Base-by-base conservation (phyloP, 1,140 invertebrate species). In the Aphelinus certus region DNA sequence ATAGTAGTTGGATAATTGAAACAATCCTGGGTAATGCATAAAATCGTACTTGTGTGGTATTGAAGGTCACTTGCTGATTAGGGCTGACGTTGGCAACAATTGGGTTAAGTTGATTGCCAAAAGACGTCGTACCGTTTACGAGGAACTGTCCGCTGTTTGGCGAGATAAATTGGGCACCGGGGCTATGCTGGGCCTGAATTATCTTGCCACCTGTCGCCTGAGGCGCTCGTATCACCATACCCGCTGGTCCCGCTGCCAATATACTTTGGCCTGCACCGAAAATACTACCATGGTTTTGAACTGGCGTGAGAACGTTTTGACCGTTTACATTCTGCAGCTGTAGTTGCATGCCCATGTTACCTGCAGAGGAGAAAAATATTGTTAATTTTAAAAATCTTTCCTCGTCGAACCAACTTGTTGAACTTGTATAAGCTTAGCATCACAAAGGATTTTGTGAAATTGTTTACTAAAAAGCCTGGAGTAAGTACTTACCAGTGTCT, bases 251-350 rank as follows among this genome's bases (percentile, higher is more conserved):
- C 1, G 92, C 89, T n/a, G 93, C 88, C 26, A 94, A 86, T 63
- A 94, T 91, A 74, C 91, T 91, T 70, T 93, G 90, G 55, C 89
- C 88, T 26, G 88, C 84, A 79, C 88, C 88, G 66, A 90, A 90
- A 55, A 90, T 88, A 26, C 86, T 80, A 10, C 85, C 79, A 73
- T 88, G 88, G 79, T 91, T 93, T 79, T 94, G 93, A 5, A 94
- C 90, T 0, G 92, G 93, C 1, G 93, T 93, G 51, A 94, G 83
- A 53, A 94, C 92, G 78, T 94, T 94, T 75, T 94, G 93, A 0
- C 92, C 93, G 76, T 94, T 93, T 4, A 95, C 93, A 73, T 94
- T 94, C 80, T 95, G 94, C 76, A 95, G 89, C 79, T 95, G 94
- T 2, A 94, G 78, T 72, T 93, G 93, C 90, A 94, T 91, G 0